phyloP scores from a whole-genome alignment of 2,113 vertebrate species.

The Noturus placidus region DNA sequence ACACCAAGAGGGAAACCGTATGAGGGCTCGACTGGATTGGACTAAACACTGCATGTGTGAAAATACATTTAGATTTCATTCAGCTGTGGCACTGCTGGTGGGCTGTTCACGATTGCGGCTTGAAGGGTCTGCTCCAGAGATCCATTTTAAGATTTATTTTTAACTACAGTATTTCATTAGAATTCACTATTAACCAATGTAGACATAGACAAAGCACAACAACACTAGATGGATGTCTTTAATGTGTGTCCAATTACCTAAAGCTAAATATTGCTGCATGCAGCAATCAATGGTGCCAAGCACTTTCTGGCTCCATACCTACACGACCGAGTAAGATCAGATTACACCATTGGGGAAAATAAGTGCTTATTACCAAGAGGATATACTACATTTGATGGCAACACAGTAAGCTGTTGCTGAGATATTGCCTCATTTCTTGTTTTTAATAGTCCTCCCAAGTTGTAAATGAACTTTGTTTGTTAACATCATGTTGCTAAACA shows the following conservation, averaged over 20 bases:
- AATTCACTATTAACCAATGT: background rate
- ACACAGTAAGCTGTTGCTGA: background rate
- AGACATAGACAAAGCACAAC: background rate
- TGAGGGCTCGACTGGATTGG: background rate
- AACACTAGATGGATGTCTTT: background rate
- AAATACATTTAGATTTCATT: background rate
- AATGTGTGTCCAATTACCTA: background rate
- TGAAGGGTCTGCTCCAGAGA: background rate
- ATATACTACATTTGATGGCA: background rate
- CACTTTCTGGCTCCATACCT: background rate
- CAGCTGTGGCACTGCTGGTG: background rate
- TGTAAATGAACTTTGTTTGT: slow-evolving; percentile 3
- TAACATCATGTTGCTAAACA: slow-evolving; percentile 8
- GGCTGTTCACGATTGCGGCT: background rate
- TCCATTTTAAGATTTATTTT: background rate
- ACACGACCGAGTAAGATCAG: background rate
- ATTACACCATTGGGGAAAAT: background rate
- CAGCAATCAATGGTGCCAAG: background rate
- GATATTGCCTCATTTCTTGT: background rate
- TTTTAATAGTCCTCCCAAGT: background rate
- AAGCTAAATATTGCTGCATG: background rate
- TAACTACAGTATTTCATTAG: background rate
- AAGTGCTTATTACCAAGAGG: background rate
- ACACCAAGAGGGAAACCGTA: background rate
- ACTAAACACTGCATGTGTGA: background rate